Evolutionary conservation across 2,113 vertebrate genomes (phyloP).

Genomic region (Crotophaga sulcirostris): DNA sequence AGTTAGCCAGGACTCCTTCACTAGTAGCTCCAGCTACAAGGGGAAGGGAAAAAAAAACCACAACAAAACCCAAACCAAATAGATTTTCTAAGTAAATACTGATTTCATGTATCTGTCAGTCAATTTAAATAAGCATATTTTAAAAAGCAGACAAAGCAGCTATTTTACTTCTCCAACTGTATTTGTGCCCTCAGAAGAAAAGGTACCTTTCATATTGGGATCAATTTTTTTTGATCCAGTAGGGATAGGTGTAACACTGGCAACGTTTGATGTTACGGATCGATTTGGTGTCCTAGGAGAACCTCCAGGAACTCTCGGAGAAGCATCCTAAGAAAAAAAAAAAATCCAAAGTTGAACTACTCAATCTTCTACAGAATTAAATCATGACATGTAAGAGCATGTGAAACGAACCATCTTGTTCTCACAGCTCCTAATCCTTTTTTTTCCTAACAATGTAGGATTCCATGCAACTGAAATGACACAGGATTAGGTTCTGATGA

Average conservation of each 20-base stretch:
- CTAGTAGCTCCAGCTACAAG: constrained; percentile 91
- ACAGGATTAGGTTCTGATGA: background rate
- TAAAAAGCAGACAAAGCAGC: background rate
- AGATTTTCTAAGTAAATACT: background rate
- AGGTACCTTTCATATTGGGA: constrained; percentile 86
- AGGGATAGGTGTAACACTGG: constrained; percentile 91
- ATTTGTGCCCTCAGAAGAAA: background rate
- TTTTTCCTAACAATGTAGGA: background rate
- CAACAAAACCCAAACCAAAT: background rate
- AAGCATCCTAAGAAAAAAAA: constrained; percentile 79
- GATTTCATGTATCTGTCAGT: background rate
- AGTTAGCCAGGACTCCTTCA: constrained; percentile 97
- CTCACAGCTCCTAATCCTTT: background rate
- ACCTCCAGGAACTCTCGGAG: constrained; percentile 89
- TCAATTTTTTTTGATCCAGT: constrained; percentile 87
- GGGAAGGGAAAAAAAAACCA: background rate
- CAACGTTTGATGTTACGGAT: constrained; percentile 89
- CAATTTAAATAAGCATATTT: background rate
- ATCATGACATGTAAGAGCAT: background rate
- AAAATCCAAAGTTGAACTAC: background rate
- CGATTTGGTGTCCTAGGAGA: constrained; percentile 92
- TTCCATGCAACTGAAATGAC: background rate
- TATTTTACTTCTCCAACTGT: background rate
- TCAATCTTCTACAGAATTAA: background rate
- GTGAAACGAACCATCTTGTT: background rate